Conservation (phyloP, 2,797 vertebrate species). For the Prunella strophiata region DNA sequence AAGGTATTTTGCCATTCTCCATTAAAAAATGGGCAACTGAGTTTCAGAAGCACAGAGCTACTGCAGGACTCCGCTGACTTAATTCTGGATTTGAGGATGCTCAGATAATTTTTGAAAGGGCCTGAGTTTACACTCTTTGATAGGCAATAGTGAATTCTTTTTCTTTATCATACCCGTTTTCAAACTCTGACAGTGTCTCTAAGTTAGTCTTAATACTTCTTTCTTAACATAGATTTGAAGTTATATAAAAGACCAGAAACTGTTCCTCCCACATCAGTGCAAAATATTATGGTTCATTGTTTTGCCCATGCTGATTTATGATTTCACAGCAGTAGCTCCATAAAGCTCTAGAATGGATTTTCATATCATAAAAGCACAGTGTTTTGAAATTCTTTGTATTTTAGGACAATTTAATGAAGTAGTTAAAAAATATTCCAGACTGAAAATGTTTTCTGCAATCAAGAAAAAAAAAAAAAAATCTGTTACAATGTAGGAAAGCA, state of each 20-base stretch:
- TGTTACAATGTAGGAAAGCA: not conserved
- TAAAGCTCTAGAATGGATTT: slow-evolving; percentile 23
- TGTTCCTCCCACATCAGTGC: not conserved
- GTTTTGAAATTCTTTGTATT: slow-evolving; percentile 15
- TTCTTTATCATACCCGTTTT: not conserved
- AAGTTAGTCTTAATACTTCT: not conserved
- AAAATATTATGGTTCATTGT: not conserved
- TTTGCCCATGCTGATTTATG: slow-evolving; percentile 32
- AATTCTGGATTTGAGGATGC: not conserved
- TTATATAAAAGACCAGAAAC: slow-evolving; percentile 7
- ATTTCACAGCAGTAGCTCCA: slow-evolving; percentile 28
- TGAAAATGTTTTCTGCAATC: slow-evolving; percentile 10
- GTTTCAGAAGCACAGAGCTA: not conserved
- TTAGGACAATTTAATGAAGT: slow-evolving; percentile 25
- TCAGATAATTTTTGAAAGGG: not conserved
- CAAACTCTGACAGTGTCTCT: not conserved
- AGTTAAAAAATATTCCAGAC: slow-evolving; percentile 16
- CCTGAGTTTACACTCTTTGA: not conserved
- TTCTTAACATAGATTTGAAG: not conserved
- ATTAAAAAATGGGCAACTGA: slow-evolving; percentile 27
- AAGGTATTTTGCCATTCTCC: slow-evolving; percentile 47
- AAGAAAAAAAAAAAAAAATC: not conserved
- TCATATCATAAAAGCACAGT: not conserved
- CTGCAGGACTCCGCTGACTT: not conserved
- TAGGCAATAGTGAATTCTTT: not conserved